phyloP scores from a whole-genome alignment of 2,113 vertebrate genomes.

The Cheirogaleus medius region DNA sequence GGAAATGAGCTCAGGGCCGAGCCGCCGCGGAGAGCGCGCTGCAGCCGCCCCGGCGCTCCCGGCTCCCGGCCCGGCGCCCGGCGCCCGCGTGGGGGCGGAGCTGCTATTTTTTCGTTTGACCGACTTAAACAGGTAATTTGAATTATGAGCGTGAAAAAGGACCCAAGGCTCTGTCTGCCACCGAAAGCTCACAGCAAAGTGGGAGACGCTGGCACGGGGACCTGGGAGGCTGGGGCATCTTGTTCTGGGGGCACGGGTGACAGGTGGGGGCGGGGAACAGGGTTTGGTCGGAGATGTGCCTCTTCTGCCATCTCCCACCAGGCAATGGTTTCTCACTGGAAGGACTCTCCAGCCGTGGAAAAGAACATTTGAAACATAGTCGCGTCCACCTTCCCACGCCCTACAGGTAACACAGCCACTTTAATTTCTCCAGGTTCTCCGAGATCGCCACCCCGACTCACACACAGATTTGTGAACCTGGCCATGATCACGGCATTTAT shows the following conservation, averaged over 20 bases:
- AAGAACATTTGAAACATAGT: neutral
- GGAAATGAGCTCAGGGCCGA: slow-evolving; percentile 88
- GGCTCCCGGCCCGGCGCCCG: slow-evolving; percentile 51
- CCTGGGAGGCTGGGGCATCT: neutral
- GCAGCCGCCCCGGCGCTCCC: slow-evolving; percentile 63
- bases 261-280: neutral
- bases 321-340: neutral
- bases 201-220: neutral
- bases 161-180: slow-evolving; percentile 80
- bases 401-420: neutral
- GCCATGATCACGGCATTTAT: neutral
- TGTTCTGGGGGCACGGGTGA: neutral
- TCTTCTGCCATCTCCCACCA: neutral
- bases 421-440: neutral
- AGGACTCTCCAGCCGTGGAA: neutral
- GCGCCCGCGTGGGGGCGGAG: slow-evolving; percentile 81
- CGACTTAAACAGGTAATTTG: slow-evolving; percentile 81
- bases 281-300: neutral
- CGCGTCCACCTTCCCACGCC: neutral
- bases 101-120: slow-evolving; percentile 83
- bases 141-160: slow-evolving; percentile 75
- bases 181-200: neutral
- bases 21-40: slow-evolving; percentile 71
- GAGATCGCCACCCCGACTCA: neutral
- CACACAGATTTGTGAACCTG: neutral